These are phyloP conservation scores for Pristionchus maxplancki DNA, from an alignment of 2,888 invertebrate genomes.

Conservation along the genomic window DNA sequence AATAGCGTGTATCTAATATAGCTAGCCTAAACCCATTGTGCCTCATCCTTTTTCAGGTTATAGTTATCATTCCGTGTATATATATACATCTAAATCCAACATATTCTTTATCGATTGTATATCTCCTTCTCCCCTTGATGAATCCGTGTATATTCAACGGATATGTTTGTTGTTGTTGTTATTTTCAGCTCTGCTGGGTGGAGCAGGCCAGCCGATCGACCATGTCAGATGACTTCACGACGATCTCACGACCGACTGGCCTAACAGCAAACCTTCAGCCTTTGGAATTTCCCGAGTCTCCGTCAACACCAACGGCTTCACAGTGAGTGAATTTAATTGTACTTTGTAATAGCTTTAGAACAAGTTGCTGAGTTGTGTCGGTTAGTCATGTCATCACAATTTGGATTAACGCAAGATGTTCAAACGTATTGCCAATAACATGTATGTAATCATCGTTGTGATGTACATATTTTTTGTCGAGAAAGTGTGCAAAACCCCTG, in stretches of 20 bases:
- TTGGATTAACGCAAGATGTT: no score
- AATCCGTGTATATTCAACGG: no score
- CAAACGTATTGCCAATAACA: no score
- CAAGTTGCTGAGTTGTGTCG: no score
- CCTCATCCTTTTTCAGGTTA: neutral
- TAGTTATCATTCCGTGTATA: neutral
- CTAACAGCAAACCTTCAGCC: neutral
- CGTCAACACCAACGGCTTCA: neutral
- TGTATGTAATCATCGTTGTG: no score
- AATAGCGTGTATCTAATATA: neutral
- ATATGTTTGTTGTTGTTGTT: no score
- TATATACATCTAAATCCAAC: neutral
- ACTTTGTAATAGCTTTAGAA: neutral
- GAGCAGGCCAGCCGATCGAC: neutral
- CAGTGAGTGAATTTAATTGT: neutral
- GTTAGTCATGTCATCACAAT: no score
- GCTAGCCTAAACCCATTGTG: neutral
- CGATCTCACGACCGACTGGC: constrained; percentile 25
- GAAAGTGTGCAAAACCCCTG: no score
- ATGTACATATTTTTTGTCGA: no score
- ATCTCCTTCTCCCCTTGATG: no score
- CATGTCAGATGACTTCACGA: neutral
- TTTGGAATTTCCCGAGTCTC: constrained; percentile 2
- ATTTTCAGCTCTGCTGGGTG: neutral
- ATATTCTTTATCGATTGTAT: no score